These are phyloP conservation scores for Caerostris extrusa DNA, from an alignment of 1,140 invertebrate species.

Conservation along the genomic window DNA sequence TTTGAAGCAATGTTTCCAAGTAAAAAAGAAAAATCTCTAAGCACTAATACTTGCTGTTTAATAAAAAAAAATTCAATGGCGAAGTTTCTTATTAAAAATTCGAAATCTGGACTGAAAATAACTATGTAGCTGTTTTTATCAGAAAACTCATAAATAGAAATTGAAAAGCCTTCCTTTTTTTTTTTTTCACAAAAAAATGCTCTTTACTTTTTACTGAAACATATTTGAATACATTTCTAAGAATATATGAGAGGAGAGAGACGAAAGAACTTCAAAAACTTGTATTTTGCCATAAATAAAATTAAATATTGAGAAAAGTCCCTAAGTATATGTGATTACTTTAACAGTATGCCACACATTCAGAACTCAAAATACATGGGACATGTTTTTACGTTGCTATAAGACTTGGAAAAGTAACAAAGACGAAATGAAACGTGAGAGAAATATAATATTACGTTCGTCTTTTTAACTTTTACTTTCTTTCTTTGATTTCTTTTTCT, in stretches of 20 bases:
- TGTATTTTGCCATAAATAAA: not conserved
- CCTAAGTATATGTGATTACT: not conserved
- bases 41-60: not conserved
- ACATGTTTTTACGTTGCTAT: not conserved
- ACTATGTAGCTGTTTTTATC: not conserved
- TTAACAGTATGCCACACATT: not conserved
- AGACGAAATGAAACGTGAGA: slow-evolving; percentile 5
- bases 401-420: not conserved
- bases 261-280: not conserved
- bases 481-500: not conserved
- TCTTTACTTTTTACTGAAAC: not conserved
- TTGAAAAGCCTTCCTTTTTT: not conserved
- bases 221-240: not conserved
- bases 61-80: not conserved
- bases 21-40: too few species aligned
- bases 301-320: not conserved
- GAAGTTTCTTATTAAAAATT: not conserved
- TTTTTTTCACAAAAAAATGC: not conserved
- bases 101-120: not conserved
- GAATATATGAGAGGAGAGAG: not conserved
- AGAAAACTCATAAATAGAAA: not conserved
- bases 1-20: too few species aligned
- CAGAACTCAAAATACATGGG: not conserved
- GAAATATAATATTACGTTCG: not conserved
- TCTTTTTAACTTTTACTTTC: not conserved